phyloP scores from a whole-genome alignment of 2,797 vertebrate genomes.

The Tolypeutes matacus region DNA sequence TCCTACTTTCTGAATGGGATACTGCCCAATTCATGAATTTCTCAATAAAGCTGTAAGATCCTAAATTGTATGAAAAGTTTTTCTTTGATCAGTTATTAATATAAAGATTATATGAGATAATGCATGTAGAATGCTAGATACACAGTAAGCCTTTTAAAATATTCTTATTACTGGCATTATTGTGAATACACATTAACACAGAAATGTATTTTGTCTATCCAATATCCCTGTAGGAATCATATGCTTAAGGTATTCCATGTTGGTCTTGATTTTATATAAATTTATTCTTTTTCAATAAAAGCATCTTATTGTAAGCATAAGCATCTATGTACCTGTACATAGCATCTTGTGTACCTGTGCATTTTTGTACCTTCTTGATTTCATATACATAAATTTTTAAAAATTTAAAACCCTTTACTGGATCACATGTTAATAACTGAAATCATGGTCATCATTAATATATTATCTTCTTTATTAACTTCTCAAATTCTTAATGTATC shows the following conservation, averaged over 20 bases:
- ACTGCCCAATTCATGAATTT: no score
- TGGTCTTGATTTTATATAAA: neutral
- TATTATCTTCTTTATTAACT: neutral
- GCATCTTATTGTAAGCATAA: neutral
- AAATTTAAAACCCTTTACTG: neutral
- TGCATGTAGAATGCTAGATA: neutral
- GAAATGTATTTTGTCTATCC: constrained; percentile 27
- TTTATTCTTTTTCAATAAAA: constrained; percentile 6
- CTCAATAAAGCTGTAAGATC: no score
- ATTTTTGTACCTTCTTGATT: neutral
- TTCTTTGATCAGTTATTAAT: no score
- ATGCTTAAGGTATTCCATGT: neutral
- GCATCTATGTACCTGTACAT: neutral
- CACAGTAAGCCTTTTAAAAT: neutral
- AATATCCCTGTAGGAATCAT: neutral
- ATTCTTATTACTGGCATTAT: neutral
- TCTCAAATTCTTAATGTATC: neutral
- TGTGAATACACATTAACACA: neutral
- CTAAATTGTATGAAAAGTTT: no score
- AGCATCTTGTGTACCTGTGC: no score
- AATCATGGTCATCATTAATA: neutral
- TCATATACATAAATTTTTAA: neutral
- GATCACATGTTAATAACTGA: neutral
- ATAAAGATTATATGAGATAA: neutral
- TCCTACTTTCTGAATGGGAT: no score